Base-by-base conservation (phyloP, 2,888 invertebrate species). In the Agrilus cyanescens region DNA sequence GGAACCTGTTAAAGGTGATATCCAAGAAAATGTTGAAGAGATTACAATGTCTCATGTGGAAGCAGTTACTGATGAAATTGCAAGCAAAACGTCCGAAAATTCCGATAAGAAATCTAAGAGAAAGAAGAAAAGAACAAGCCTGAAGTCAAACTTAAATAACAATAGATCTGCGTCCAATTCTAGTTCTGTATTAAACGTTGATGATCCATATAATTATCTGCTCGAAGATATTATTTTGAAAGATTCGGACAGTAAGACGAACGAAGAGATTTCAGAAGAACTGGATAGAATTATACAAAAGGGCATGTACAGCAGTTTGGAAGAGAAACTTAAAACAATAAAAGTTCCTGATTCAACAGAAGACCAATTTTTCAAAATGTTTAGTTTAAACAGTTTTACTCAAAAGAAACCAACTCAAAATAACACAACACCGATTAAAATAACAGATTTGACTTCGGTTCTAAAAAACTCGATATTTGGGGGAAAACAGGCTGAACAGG, bases 201-300 rank as follows among this genome's bases (percentile, higher is more conserved):
- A 61, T 15, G 59, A 59, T 20, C 56, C 62, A 0, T 62, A 60
- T 44, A 62, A 64, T 48, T 55, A 61, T 38, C 51, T 62, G 2
- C 46, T 61, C 15, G 61, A 60, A 40, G 52, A 51, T 10, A 52
- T 52, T 12, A 33, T 48, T 15, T 37, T 52, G 32, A 51, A 54
- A 41, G 55, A 60, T 40, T 44, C 50, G 2, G 50, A 53, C 2
- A 60, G 61, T 13, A 65, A 63, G 46, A 65, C 66, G 0, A 65
- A 65, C 47, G 56, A 62, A 15, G 65, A 67, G 45, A 58, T 67
- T 8, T 65, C 66, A 1, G 55, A 63, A 46, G 68, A 67, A 51
- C 46, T 68, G 29, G 66, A 67, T 42, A 58, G 59, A 42, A 58
- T 67, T 45, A 68, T 68, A 34, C 65, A 65, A 38, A 60, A 62